A percentile compares a stretch with the other conserved stretches of the same genome.
Conservation (phyloP, 2,888 invertebrate genomes). For the Pseudococcus viburni region DNA sequence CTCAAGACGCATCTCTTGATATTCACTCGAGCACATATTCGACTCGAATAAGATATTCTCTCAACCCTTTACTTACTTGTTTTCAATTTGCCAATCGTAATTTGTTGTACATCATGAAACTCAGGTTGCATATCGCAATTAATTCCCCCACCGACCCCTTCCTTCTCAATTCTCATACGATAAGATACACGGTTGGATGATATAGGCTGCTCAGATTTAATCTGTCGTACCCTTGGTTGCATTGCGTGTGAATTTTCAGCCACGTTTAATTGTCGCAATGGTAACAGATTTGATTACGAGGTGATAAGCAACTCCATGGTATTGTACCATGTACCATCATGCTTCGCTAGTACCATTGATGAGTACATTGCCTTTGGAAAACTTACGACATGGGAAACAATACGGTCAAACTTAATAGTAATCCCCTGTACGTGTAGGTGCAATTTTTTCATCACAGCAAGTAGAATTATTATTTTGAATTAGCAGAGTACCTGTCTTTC, state of each 20-base stretch:
- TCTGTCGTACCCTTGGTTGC: not conserved
- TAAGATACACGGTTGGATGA: not conserved
- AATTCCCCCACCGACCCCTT: not conserved
- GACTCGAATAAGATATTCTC: no score
- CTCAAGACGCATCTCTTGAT: no score
- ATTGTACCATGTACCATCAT: not conserved
- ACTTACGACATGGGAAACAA: not conserved
- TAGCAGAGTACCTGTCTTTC: no score
- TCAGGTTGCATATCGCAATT: not conserved
- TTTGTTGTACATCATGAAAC: no score
- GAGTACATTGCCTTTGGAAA: not conserved
- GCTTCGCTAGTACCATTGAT: not conserved
- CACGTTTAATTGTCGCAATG: not conserved
- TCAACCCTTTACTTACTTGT: no score
- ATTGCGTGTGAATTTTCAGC: not conserved
- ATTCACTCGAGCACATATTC: no score
- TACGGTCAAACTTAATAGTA: not conserved
- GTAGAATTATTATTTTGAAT: no score
- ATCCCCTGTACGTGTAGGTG: no score
- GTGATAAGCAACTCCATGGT: not conserved
- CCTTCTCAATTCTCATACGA: not conserved
- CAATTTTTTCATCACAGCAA: no score
- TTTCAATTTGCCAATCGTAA: no score
- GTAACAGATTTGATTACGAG: not conserved
- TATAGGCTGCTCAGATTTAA: not conserved